These are phyloP conservation scores for Caenorhabditis briggsae DNA, from an alignment of 1,140 invertebrate species.

Conservation along the genomic window DNA sequence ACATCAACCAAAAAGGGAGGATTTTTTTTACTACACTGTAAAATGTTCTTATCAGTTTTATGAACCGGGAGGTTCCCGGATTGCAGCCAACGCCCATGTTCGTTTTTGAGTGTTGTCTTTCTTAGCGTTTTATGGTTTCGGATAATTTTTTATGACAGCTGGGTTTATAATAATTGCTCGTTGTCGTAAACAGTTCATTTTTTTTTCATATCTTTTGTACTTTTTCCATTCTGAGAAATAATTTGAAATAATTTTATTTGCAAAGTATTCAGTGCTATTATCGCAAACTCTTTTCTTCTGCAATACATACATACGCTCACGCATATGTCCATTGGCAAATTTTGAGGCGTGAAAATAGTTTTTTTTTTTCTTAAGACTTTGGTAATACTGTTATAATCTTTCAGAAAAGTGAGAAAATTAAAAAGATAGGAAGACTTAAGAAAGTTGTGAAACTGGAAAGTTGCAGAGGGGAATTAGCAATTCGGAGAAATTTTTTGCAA, in stretches of 20 bases:
- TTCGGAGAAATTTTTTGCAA: background rate
- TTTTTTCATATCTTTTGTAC: too few species aligned
- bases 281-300: background rate
- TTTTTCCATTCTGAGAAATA: too few species aligned
- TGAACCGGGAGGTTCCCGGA: conserved; percentile 42
- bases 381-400: conserved; percentile 37
- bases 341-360: background rate
- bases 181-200: too few species aligned
- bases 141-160: background rate
- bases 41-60: conserved; percentile 31
- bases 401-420: background rate
- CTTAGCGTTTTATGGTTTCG: background rate
- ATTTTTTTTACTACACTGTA: background rate
- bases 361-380: background rate
- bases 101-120: background rate
- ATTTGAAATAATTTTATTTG: too few species aligned
- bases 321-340: background rate
- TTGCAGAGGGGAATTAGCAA: background rate
- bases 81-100: conserved; percentile 25
- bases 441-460: background rate
- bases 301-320: background rate
- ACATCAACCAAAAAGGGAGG: too few species aligned
- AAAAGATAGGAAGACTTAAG: too few species aligned
- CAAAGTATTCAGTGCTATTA: background rate
- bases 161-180: background rate